Evolutionary conservation across 2,797 vertebrate species (phyloP), one percentile per base, ranked within the genome.

Genomic region (Melanotaenia trifasciata): DNA sequence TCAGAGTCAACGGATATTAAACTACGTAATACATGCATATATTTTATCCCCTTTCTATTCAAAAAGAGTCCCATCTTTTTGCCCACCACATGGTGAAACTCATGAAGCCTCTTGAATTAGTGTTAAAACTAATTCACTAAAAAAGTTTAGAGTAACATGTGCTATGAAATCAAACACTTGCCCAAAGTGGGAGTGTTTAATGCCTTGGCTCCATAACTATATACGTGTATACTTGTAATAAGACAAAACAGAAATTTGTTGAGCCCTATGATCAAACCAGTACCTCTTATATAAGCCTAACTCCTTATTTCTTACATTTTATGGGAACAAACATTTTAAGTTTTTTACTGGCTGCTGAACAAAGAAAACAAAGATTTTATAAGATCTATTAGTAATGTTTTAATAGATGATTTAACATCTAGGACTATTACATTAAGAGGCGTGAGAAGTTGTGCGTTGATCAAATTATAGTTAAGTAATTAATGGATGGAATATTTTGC

Each of bases 401-500:
- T 30, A 43, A 11, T 61, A 61, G 22, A 59, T 53, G 1, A 36
- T 73, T 24, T 18, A 35, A 50, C 2, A 38, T 2, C 1, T 13
- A 36, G 11, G 43, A 13, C 5, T 28, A 20, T 58, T 53, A 30
- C 20, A 24, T 32, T 26, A 10, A 28, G 4, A 50, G 10, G 5
- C 5, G 11, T 32, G 54, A 45, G 22, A 32, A 22, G 18, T n/a
- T 67, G 47, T 61, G 58, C 67, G 35, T 64, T 62, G 45, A 30
- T 30, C 30, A 51, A 67, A 72, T 70, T 5, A 26, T 22, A 22
- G 5, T 9, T n/a, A 14, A 18, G 16, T 60, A 16, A 83, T 69
- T 47, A 75, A 61, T 30, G 14, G 11, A 18, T 64, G 6, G 10
- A 53, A 70, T 60, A 28, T 78, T 74, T 70, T 16, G 28, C 26